These are phyloP conservation scores for Mizuhopecten yessoensis DNA, from an alignment of 1,140 invertebrate species.

Conservation along the genomic window DNA sequence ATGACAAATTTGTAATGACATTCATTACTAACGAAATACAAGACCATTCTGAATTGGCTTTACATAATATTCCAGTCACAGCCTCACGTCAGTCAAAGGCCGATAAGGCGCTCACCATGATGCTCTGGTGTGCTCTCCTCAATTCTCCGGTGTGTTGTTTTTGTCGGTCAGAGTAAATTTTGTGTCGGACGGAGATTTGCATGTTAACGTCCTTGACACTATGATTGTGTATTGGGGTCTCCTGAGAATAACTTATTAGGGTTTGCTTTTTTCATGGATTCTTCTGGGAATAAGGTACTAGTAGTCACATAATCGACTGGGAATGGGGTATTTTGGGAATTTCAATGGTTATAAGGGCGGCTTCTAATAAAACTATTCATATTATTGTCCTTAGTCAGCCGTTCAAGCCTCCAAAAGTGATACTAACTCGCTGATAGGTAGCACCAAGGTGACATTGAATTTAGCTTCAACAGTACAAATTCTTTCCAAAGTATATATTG, in stretches of 20 bases:
- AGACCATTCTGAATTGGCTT: background rate
- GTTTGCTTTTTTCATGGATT: background rate
- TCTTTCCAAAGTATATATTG: too few relatives aligned
- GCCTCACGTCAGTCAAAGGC: background rate
- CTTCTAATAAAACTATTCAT: too few relatives aligned
- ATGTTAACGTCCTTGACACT: background rate
- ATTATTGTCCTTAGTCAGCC: too few relatives aligned
- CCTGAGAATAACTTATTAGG: background rate
- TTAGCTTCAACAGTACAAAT: too few relatives aligned
- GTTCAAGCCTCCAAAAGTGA: too few relatives aligned
- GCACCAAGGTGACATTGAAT: too few relatives aligned
- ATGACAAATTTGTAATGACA: conserved; percentile 39
- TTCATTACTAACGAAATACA: background rate
- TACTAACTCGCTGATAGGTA: too few relatives aligned
- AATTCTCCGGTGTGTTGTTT: background rate
- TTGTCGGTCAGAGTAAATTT: background rate
- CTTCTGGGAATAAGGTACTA: background rate
- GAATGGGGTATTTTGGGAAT: background rate
- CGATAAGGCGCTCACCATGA: background rate
- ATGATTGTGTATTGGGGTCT: background rate
- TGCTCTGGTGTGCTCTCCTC: background rate
- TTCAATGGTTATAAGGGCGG: too few relatives aligned
- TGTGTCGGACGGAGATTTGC: conserved; percentile 6
- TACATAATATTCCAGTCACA: conserved; percentile 39
- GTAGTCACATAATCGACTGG: background rate